Conservation (phyloP, 1,140 invertebrate species). For the Lineus longissimus region DNA sequence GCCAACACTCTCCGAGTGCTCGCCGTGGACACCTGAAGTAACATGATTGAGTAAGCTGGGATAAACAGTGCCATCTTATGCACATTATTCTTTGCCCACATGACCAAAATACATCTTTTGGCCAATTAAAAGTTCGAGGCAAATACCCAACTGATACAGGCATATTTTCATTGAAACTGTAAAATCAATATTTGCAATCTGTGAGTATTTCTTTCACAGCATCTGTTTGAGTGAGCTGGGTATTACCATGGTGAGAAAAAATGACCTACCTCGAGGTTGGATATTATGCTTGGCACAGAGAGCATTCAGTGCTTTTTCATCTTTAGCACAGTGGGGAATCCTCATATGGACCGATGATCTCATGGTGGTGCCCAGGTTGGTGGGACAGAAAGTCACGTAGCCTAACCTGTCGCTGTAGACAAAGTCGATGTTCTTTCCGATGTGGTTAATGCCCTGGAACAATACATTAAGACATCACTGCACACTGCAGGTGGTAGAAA, state of each 20-base stretch:
- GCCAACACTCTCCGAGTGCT: conserved; percentile 72
- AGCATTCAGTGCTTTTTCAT: conserved; percentile 27
- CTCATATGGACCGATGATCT: conserved; percentile 95
- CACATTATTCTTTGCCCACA: too few relatives aligned
- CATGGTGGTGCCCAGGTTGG: conserved; percentile 93
- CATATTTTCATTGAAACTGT: not conserved
- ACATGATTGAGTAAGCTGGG: too few relatives aligned
- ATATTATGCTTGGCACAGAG: conserved; percentile 34
- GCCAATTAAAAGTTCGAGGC: not conserved
- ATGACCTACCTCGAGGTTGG: conserved; percentile 35
- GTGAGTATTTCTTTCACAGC: not conserved
- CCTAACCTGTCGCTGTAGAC: conserved; percentile 73
- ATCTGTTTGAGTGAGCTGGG: not conserved
- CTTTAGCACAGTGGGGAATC: conserved; percentile 84
- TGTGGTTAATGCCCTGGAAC: conserved; percentile 36
- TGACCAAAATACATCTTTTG: too few relatives aligned
- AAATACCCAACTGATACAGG: not conserved
- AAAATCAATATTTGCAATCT: not conserved
- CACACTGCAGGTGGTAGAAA: not conserved
- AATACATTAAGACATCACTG: not conserved
- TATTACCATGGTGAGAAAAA: not conserved
- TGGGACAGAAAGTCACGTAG: conserved; percentile 90
- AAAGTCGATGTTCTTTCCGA: conserved; percentile 40
- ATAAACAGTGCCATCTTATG: too few relatives aligned
- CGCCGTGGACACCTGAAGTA: conserved; percentile 74